Evolutionary conservation across 2,888 invertebrate species (phyloP).

Genomic region (Aphidoletes aphidimyza): DNA sequence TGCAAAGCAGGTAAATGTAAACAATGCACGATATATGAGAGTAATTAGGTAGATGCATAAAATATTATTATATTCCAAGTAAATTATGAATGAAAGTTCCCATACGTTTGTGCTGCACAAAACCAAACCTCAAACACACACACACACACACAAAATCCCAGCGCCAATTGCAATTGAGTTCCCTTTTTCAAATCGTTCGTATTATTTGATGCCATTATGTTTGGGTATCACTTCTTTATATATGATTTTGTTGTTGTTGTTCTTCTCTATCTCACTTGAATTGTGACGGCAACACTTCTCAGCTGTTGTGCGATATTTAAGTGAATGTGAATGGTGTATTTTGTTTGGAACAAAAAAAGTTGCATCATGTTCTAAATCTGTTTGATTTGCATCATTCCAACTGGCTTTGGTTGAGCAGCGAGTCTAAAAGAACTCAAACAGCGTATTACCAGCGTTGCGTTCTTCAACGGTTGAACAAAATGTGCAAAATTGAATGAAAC

Average conservation of each 20-base stretch:
- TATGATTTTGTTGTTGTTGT: no score
- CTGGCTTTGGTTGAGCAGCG: not conserved
- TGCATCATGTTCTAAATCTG: constrained; percentile 24
- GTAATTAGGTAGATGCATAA: constrained; percentile 32
- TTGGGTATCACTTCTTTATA: no score
- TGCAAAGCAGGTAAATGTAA: constrained; percentile 29
- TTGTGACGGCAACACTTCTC: no score
- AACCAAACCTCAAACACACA: not conserved
- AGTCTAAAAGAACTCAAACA: not conserved
- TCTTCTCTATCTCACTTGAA: no score
- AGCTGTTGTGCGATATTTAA: not conserved
- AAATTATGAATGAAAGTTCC: constrained; percentile 46
- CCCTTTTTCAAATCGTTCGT: constrained; percentile 4
- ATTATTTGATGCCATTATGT: not conserved
- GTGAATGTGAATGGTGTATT: not conserved
- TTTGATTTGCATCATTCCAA: not conserved
- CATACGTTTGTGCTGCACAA: not conserved
- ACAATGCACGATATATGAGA: not conserved
- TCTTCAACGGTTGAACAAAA: no score
- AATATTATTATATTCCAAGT: constrained; percentile 11
- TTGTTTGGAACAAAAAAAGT: not conserved
- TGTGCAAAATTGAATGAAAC: not conserved
- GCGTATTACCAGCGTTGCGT: no score
- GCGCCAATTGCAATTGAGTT: not conserved
- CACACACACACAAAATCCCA: not conserved